Conservation (phyloP, 2,797 vertebrate species). For the Channallabes apus region DNA sequence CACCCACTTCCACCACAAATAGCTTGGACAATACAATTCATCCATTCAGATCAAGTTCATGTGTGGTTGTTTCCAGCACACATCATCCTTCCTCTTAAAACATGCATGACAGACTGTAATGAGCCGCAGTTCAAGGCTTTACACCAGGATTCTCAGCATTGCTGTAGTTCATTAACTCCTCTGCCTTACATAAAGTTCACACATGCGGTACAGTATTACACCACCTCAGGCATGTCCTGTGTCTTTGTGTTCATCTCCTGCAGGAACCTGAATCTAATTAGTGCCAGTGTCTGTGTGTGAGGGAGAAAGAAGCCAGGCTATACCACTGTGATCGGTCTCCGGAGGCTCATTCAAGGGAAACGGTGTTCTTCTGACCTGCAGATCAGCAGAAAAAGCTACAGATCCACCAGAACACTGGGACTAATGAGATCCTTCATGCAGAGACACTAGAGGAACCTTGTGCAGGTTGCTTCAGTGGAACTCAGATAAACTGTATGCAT, state of each 20-base stretch:
- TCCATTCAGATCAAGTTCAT: neutral
- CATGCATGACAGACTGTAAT: neutral
- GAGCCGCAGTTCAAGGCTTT: neutral
- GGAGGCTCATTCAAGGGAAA: neutral
- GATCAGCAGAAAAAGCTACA: neutral
- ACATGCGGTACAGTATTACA: neutral
- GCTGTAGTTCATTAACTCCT: neutral
- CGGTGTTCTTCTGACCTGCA: neutral
- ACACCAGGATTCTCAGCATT: neutral
- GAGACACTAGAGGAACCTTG: neutral
- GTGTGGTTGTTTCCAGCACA: neutral
- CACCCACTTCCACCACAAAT: neutral
- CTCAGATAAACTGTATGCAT: neutral
- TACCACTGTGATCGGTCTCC: neutral
- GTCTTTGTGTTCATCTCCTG: neutral
- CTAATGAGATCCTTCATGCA: neutral
- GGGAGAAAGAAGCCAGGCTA: conserved; percentile 2
- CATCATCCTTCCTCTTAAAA: neutral
- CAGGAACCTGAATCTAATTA: neutral
- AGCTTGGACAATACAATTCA: too few relatives aligned
- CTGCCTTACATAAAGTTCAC: neutral
- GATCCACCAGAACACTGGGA: too few relatives aligned
- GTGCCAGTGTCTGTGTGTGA: neutral
- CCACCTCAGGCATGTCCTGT: neutral
- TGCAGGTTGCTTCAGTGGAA: neutral